Base-by-base conservation (phyloP, 2,113 vertebrate genomes). In the Etheostoma spectabile region DNA sequence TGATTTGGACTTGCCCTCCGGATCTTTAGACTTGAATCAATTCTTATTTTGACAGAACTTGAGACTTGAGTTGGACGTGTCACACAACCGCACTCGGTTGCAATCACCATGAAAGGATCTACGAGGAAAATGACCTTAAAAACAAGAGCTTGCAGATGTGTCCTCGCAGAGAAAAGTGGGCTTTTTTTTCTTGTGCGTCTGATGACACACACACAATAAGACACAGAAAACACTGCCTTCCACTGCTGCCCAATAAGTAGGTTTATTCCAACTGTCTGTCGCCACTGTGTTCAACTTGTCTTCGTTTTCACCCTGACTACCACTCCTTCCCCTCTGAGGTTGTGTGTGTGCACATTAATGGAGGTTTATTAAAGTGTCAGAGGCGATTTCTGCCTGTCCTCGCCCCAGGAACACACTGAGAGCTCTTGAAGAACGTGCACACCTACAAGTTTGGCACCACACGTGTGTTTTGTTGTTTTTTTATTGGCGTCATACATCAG, bases 321-420 rank as follows among this genome's bases (percentile, higher is more conserved):
- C 33, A 12, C 46, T 72, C 27, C 38, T 46, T 14, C 72, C 65
- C 46, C 49, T 72, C 45, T 48, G 22, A 71, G 74, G 24, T 42
- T 3, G 16, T 38, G 21, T 22, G 19, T 21, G 14, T 38, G 38
- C 38, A 42, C 60, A 15, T 73, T 74, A 65, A 86, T 75, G 80
- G 68, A 19, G 70, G 72, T 80, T 84, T 86, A 87, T 90, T 86
- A 88, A 88, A 83, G 89, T 80, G 77, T 90, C 91, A 77, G 62
- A 61, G 74, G 84, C 38, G 33, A 56, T 68, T 77, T 84, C 62
- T 72, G 74, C 45, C 42, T 56, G 77, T 80, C 78, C 63, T 70
- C 55, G 8, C 59, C 48, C 21, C 76, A 38, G 18, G 79, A 83
- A 74, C 83, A 76, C 78, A 38, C 77, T 5, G 80, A 21, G 27